A percentile compares a stretch with the other conserved stretches of the same genome.
Evolutionary conservation across 2,888 invertebrate genomes (phyloP).

Genomic region (Tenthredo mesomela): DNA sequence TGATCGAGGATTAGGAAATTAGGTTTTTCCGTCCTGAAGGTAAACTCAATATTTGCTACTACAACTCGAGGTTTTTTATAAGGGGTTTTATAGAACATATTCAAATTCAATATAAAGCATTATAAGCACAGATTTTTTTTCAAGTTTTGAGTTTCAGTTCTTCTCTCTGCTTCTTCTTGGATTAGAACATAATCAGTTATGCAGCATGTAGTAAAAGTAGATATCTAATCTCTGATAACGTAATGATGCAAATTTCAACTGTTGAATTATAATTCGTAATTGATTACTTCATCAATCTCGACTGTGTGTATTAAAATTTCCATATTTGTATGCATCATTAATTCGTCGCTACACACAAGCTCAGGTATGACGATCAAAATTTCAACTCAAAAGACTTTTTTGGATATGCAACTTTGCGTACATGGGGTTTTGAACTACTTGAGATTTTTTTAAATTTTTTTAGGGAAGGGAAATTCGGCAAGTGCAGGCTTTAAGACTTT

Average conservation of each 20-base stretch:
- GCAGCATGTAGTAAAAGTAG: neutral
- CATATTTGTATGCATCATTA: neutral
- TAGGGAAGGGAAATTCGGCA: neutral
- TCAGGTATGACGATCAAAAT: neutral
- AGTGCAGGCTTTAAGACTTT: neutral
- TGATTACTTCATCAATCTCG: neutral
- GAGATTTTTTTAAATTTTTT: neutral
- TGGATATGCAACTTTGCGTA: neutral
- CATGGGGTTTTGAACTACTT: neutral
- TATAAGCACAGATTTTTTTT: neutral
- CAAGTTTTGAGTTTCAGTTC: neutral
- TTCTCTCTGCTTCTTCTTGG: neutral
- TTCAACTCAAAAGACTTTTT: neutral
- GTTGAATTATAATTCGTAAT: neutral
- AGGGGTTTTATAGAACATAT: neutral
- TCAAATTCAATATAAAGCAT: neutral
- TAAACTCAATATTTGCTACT: neutral
- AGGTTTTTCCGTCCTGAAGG: neutral
- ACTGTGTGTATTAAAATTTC: neutral
- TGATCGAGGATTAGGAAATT: neutral
- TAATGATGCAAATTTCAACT: neutral
- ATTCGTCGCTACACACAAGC: neutral
- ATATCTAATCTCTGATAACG: neutral
- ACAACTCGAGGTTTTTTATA: neutral
- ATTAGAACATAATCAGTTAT: neutral